Conservation (phyloP, 2,888 invertebrate genomes). For the Clitarchus hookeri region DNA sequence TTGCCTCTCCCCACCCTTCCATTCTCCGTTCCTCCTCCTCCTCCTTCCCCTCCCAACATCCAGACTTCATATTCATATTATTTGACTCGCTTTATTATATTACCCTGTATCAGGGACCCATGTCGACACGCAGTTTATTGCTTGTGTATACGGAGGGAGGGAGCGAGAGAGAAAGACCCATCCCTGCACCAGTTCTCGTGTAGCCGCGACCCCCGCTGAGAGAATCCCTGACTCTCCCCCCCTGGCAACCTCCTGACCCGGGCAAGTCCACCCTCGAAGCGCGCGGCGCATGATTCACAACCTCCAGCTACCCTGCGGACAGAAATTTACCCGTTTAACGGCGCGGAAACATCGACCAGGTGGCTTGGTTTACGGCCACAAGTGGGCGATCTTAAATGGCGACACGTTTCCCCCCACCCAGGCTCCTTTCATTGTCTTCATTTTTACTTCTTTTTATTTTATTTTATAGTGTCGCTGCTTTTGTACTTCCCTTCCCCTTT, state of each 20-base stretch:
- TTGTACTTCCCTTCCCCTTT: too few relatives aligned
- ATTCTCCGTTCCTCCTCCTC: too few relatives aligned
- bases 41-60: constrained; percentile 20
- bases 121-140: constrained; percentile 40
- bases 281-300: neutral
- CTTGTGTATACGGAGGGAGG: constrained; percentile 27
- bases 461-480: neutral
- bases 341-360: constrained; percentile 6
- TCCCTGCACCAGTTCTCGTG: neutral
- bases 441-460: neutral
- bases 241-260: too few relatives aligned
- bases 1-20: constrained; percentile 3
- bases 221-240: too few relatives aligned
- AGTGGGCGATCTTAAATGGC: neutral
- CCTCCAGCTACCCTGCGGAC: neutral
- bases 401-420: neutral
- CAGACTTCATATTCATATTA: constrained; percentile 24
- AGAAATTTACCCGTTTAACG: neutral
- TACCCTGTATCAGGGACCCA: constrained; percentile 37
- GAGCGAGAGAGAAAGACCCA: neutral
- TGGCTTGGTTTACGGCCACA: neutral
- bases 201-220: neutral
- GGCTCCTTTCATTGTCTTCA: neutral
- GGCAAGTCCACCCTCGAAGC: neutral
- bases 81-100: constrained; percentile 39